Evolutionary conservation across 2,113 vertebrate genomes (phyloP), one percentile per base, ranked within the genome.

Genomic region (Aspidoscelis tigris): DNA sequence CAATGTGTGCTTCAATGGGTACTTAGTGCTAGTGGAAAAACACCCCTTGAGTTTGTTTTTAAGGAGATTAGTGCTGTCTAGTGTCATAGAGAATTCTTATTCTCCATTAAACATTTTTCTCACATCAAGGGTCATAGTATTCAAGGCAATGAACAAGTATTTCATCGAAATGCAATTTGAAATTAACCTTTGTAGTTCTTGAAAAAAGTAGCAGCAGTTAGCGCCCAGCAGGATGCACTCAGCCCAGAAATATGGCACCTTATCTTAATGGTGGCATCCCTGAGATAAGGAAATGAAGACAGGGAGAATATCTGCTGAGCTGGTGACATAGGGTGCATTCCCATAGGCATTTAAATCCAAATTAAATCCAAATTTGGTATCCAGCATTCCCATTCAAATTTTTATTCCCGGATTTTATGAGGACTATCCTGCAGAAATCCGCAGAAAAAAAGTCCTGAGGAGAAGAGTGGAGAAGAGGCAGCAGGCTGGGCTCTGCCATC

Each of bases 21-120:
- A 87, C 88, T 92, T 89, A 33, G 33, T 33, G 33, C 33, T 33
- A 33, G 33, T 33, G 33, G 33, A 33, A 33, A 33, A 33, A 33
- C 33, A 33, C 33, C 33, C 33, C 33, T 50, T 50, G 47, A 6
- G 90, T 90, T 86, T 92, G 21, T 44, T 24, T 74, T 50, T 10
- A 16, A 89, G 87, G 89, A 88, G 82, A 90, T 70, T 91, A 88
- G 85, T 94, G 83, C 90, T 86, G 90, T 90, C 85, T 85, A 90
- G 88, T 79, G 82, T 91, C 81, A 82, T 88, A 90, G 82, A 91
- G 87, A 72, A 81, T 80, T 91, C 87, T 81, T 90, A 81, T 47
- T 8, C 55, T 86, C 53, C 76, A 9, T 80, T 68, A 83, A 77
- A 88, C 78, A 86, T 87, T 85, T 90, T 90, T 88, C 83, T 88